Percentiles rank a stretch among this genome's conserved stretches.
Evolutionary conservation across 1,140 invertebrate species (phyloP).

Genomic region (Anadara kagoshimensis): DNA sequence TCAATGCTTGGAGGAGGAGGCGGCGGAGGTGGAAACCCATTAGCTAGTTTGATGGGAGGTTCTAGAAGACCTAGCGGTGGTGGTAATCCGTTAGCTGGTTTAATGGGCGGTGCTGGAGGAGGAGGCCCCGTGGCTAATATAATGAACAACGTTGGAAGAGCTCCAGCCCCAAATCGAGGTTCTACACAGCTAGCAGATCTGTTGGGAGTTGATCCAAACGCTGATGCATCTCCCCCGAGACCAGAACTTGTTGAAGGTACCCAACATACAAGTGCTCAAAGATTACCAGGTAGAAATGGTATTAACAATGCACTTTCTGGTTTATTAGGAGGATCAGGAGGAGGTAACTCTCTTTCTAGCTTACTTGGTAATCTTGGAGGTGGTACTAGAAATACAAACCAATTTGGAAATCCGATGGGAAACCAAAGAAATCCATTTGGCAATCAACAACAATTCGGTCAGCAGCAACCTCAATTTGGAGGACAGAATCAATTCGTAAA

Average conservation of each 20-base stretch:
- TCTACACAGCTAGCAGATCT: constrained; percentile 13
- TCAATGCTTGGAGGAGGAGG: constrained; percentile 29
- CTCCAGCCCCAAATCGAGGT: constrained; percentile 1
- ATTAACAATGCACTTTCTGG: constrained; percentile 7
- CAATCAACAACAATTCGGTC: not conserved
- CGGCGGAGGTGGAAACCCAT: constrained; percentile 10
- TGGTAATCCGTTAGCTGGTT: constrained; percentile 10
- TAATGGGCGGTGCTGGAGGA: constrained; percentile 18
- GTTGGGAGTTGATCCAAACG: constrained; percentile 34
- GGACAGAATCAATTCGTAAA: not conserved
- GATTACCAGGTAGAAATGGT: not conserved
- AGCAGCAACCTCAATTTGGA: constrained; percentile 6
- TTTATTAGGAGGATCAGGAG: not conserved
- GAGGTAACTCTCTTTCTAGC: no score
- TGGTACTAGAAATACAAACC: constrained; percentile 1
- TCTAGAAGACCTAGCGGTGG: constrained; percentile 6
- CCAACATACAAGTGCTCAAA: constrained; percentile 28
- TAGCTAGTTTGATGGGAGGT: constrained; percentile 25
- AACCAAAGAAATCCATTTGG: not conserved
- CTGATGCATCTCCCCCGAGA: constrained; percentile 21
- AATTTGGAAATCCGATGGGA: constrained; percentile 7
- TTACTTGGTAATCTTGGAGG: constrained; percentile 2
- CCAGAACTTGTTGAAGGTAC: constrained; percentile 32
- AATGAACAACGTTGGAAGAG: constrained; percentile 17
- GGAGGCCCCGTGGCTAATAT: constrained; percentile 1